Evolutionary conservation across 2,113 vertebrate species (phyloP), one percentile per base, ranked within the genome.

Genomic region (Xiphorhynchus elegans): DNA sequence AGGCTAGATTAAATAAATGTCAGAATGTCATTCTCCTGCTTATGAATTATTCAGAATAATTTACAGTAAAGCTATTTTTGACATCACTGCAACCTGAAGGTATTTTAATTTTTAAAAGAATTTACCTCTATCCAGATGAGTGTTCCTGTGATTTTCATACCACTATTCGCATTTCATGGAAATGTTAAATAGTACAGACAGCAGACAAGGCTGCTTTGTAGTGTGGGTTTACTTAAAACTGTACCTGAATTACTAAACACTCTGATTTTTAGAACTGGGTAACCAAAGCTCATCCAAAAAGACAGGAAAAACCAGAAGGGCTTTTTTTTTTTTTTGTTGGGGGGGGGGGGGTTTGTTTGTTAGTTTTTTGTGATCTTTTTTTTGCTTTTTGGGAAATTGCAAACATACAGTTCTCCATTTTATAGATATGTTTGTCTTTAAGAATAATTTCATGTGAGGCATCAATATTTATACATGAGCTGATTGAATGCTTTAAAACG

Each of bases 31-130:
- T 78, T 94, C 66, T 80, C 75, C 44, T 53, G 23, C 8, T 93
- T 56, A 82, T 91, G 85, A 94, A 96, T 95, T 89, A 97, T 95
- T 92, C 93, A 95, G 19, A 79, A 52, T 84, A 76, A 67, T 25
- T 93, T 94, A 85, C 4, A 5, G n/a, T 68, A 83, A 95, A 89
- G 35, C n/a, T 94, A 52, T 58, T 96, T 64, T 74, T 93, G 47
- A 58, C 42, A 82, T 3, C 6, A 28, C 33, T 63, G 53, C 0
- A 0, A 76, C 63, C 86, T 93, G 75, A 86, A 91, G 94, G 18
- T 33, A 91, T 52, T 77, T 91, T 55, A 59, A 37, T 55, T 91
- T 96, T 88, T 93, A 19, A 67, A 91, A 73, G 56, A 94, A 91
- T 84, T 94, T 92, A 64, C 21, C 25, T 66, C 26, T 89, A 18